Conservation (phyloP, 2,888 invertebrate species). For the Dilophus febrilis region DNA sequence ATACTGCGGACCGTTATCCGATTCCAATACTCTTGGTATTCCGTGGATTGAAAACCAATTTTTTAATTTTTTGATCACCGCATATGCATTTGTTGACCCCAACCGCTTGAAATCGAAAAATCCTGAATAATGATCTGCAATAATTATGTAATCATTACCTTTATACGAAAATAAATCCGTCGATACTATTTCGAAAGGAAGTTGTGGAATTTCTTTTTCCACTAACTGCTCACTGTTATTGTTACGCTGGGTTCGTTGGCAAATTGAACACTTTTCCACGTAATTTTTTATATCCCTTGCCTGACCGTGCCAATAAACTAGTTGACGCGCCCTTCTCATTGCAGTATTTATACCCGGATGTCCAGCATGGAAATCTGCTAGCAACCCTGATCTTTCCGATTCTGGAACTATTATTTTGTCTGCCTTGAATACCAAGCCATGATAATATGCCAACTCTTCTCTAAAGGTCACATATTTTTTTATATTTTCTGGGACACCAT, state of each 20-base stretch:
- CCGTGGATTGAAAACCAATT: slow-evolving; percentile 10
- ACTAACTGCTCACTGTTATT: background rate
- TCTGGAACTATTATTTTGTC: no score
- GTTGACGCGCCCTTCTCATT: background rate
- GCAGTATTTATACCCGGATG: slow-evolving; percentile 1
- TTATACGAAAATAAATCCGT: slow-evolving; percentile 3
- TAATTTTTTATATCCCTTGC: slow-evolving; percentile 1
- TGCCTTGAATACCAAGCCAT: slow-evolving; percentile 2
- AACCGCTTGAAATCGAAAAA: slow-evolving; percentile 4
- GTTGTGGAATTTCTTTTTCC: background rate
- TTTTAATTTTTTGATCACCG: background rate
- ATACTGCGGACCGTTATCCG: slow-evolving; percentile 13
- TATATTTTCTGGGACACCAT: background rate
- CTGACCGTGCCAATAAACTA: background rate
- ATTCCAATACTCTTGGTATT: slow-evolving; percentile 10
- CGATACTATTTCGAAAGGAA: slow-evolving; percentile 3
- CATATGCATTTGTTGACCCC: slow-evolving; percentile 2
- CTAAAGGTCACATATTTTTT: slow-evolving; percentile 1
- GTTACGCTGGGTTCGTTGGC: background rate
- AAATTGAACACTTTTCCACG: slow-evolving; percentile 1
- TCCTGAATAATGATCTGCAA: slow-evolving; percentile 6
- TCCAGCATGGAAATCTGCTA: background rate
- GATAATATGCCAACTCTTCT: background rate
- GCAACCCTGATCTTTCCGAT: no score
- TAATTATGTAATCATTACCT: slow-evolving; percentile 4